Percentiles rank a stretch among this genome's conserved stretches.
phyloP scores from a whole-genome alignment of 2,888 invertebrate genomes.

The Lamellibrachia satsuma region DNA sequence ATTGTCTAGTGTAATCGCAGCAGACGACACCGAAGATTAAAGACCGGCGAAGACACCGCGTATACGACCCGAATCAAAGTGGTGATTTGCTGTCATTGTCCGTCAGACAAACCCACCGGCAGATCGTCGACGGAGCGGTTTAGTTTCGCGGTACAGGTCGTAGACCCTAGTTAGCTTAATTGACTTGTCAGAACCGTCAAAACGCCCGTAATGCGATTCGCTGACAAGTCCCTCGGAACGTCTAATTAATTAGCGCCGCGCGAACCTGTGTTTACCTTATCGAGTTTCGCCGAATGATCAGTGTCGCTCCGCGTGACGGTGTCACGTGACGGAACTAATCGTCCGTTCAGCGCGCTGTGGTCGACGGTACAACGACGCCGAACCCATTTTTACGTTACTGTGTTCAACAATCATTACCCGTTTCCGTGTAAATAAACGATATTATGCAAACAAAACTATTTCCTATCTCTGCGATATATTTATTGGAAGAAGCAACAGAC shows the following conservation, averaged over 20 bases:
- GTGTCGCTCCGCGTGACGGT: background rate
- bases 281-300: background rate
- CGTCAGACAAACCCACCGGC: background rate
- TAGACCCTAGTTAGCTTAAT: constrained; percentile 1
- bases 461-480: too few species aligned
- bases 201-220: background rate
- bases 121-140: background rate
- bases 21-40: background rate
- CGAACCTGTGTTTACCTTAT: background rate
- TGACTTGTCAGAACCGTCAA: background rate
- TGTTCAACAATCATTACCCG: too few species aligned
- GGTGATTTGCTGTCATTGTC: background rate
- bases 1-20: background rate
- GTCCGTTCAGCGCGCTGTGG: background rate
- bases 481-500: too few species aligned
- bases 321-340: constrained; percentile 6
- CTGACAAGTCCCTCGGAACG: background rate
- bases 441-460: background rate
- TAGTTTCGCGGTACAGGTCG: background rate
- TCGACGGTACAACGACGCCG: background rate
- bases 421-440: background rate
- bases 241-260: constrained; percentile 3
- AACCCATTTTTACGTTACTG: background rate
- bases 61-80: background rate
- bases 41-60: background rate